These are phyloP conservation scores for Odontamblyopus lacepedii DNA, from an alignment of 2,797 vertebrate species.

Conservation along the genomic window DNA sequence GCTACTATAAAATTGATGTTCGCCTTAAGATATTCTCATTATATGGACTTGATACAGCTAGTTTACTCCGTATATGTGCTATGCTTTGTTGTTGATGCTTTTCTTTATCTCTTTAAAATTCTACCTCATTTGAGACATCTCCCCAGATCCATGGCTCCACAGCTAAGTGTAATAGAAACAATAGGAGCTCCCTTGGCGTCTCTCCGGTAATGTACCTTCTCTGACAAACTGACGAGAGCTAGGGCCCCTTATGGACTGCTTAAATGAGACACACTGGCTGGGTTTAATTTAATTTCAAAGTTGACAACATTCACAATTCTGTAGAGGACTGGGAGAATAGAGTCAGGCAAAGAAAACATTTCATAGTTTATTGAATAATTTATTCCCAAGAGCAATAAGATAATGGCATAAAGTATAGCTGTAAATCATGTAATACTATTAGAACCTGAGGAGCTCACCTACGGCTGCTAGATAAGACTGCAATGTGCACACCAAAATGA, in stretches of 20 bases:
- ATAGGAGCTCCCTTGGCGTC: constrained; percentile 6
- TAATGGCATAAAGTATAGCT: constrained; percentile 51
- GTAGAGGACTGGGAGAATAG: constrained; percentile 24
- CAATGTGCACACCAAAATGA: background rate
- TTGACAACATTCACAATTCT: constrained; percentile 20
- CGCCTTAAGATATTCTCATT: background rate
- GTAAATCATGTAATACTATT: constrained; percentile 63
- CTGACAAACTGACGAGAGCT: constrained; percentile 20
- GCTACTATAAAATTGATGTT: background rate
- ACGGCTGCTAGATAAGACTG: background rate
- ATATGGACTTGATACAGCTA: background rate
- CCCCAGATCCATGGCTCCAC: background rate
- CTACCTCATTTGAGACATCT: constrained; percentile 9
- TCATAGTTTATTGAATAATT: constrained; percentile 60
- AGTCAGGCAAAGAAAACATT: constrained; percentile 33
- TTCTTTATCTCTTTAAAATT: constrained; percentile 11
- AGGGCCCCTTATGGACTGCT: constrained; percentile 18
- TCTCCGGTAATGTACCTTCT: constrained; percentile 19
- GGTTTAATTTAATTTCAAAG: constrained; percentile 37
- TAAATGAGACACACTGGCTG: constrained; percentile 29
- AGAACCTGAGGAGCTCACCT: constrained; percentile 26
- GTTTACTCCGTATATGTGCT: constrained; percentile 4
- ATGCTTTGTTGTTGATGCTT: background rate
- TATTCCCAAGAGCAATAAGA: constrained; percentile 49
- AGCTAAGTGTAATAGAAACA: constrained; percentile 5